These are phyloP conservation scores for Reticulitermes lucifugus DNA, from an alignment of 2,888 invertebrate genomes.

Conservation along the genomic window DNA sequence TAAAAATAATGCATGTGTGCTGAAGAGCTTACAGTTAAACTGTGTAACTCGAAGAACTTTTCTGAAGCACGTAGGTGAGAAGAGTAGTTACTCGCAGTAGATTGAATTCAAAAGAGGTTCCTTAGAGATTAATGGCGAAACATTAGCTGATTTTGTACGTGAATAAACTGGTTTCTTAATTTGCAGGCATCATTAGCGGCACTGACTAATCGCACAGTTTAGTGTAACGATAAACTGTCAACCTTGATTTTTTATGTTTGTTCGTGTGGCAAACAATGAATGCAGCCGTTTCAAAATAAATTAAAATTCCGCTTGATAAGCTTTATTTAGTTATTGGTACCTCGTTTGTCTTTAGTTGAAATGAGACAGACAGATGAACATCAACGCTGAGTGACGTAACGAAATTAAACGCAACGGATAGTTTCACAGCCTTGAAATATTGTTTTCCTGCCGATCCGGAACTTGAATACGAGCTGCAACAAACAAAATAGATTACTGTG, in stretches of 20 bases:
- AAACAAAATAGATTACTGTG: not conserved
- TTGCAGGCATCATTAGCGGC: not conserved
- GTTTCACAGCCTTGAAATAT: not conserved
- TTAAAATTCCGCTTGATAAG: not conserved
- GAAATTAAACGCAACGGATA: not conserved
- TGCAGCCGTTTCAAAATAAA: not conserved
- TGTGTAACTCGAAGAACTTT: no score
- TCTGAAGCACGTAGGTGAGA: no score
- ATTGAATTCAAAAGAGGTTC: no score
- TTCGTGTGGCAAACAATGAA: not conserved
- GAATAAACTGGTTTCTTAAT: not conserved
- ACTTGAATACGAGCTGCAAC: not conserved
- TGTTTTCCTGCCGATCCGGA: not conserved
- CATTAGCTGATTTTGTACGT: no score
- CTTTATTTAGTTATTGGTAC: not conserved
- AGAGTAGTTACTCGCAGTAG: no score
- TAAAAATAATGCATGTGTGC: no score
- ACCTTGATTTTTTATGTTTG: not conserved
- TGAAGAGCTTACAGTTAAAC: no score
- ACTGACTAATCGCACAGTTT: not conserved
- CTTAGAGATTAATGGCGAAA: no score
- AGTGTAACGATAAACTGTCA: not conserved
- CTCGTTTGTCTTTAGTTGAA: not conserved
- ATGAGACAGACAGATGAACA: not conserved
- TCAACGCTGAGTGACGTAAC: not conserved